Conservation (phyloP, 2,113 vertebrate species). For the Delphinapterus leucas region DNA sequence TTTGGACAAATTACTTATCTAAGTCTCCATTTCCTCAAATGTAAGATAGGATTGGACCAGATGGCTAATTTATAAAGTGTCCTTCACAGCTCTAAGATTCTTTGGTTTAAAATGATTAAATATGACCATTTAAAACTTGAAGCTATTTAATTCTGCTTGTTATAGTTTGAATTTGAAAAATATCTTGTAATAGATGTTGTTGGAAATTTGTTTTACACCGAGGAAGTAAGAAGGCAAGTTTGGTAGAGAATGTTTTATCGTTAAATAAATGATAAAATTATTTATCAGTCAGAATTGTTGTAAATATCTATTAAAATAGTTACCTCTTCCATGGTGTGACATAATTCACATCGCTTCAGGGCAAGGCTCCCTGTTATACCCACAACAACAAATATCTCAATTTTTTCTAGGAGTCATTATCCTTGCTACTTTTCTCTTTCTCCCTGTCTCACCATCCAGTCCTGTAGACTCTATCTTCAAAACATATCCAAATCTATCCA, state of each 20-base stretch:
- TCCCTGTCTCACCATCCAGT: neutral
- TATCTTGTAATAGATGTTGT: neutral
- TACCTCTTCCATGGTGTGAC: neutral
- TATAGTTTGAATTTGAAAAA: neutral
- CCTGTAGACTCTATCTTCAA: neutral
- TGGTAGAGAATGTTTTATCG: conserved; percentile 3
- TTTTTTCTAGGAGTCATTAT: neutral
- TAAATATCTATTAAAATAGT: neutral
- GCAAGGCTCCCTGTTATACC: neutral
- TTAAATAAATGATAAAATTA: neutral
- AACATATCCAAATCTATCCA: neutral
- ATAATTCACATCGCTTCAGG: neutral
- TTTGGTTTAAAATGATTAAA: conserved; percentile 18
- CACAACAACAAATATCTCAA: neutral
- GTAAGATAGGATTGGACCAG: neutral
- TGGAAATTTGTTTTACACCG: neutral
- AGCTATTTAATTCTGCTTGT: conserved; percentile 28
- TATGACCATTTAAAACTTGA: neutral
- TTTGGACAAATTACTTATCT: neutral
- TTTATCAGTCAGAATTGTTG: neutral
- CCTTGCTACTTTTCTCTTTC: neutral
- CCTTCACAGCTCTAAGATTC: neutral
- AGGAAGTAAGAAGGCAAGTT: neutral
- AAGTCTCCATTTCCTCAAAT: neutral
- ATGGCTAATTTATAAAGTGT: neutral